Conservation (phyloP, 2,888 invertebrate species). For the Coremacera marginata region DNA sequence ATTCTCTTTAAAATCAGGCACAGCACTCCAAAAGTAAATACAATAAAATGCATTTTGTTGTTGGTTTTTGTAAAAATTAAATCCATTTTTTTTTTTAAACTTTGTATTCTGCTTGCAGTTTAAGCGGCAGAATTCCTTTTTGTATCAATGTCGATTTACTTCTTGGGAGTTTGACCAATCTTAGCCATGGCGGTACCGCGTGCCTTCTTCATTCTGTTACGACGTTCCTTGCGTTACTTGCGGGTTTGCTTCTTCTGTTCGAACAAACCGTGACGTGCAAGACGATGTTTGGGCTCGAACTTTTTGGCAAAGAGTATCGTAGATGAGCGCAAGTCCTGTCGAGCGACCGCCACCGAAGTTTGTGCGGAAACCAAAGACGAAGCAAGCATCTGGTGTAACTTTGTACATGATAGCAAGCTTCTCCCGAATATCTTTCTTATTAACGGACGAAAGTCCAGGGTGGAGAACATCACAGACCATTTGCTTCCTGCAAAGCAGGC, state of each 20-base stretch:
- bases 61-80: conserved; percentile 49
- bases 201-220: conserved; percentile 99
- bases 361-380: conserved; percentile 96
- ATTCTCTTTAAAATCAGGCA: conserved; percentile 12
- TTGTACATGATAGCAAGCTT: conserved; percentile 98
- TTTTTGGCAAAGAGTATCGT: conserved; percentile 98
- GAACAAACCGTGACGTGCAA: conserved; percentile 92
- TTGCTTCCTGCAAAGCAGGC: conserved; percentile 97
- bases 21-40: conserved; percentile 60
- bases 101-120: conserved; percentile 49
- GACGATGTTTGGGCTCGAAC: conserved; percentile 98
- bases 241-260: conserved; percentile 94
- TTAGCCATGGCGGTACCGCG: conserved; percentile 98
- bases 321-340: conserved; percentile 96
- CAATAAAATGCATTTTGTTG: conserved; percentile 50
- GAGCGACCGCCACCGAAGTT: conserved; percentile 99
- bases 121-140: not conserved
- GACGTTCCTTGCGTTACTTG: conserved; percentile 99
- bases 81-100: conserved; percentile 37
- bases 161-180: conserved; percentile 93
- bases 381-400: conserved; percentile 95
- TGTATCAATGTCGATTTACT: conserved; percentile 72
- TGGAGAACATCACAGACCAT: conserved; percentile 99
- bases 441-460: conserved; percentile 94
- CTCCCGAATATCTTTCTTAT: conserved; percentile 97